A percentile compares a stretch with the other conserved stretches of the same genome.
Evolutionary conservation across 2,888 invertebrate species (phyloP).

Genomic region (Nemotelus nigrinus): DNA sequence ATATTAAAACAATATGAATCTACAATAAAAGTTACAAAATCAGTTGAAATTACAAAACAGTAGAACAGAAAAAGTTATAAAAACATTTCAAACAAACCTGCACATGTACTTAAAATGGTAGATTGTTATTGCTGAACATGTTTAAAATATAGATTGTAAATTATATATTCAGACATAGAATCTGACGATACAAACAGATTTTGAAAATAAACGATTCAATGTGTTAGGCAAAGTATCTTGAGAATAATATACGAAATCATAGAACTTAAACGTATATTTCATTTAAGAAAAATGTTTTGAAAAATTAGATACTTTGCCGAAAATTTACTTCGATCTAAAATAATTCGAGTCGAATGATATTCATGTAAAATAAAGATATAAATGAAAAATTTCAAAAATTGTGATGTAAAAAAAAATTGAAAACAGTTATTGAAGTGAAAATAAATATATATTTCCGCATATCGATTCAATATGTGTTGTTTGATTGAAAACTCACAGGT

Average conservation of each 20-base stretch:
- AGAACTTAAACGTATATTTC: too few species aligned
- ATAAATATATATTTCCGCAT: conserved; percentile 48
- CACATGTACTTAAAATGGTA: not conserved
- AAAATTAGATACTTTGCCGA: too few species aligned
- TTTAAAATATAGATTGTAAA: conserved; percentile 25
- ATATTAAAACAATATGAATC: not conserved
- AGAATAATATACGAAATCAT: too few species aligned
- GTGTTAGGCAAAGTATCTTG: too few species aligned
- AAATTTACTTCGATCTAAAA: too few species aligned
- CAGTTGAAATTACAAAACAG: too few species aligned
- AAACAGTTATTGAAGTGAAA: conserved; percentile 40
- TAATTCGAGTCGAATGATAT: not conserved
- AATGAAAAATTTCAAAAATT: conserved; percentile 29
- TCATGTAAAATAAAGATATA: not conserved
- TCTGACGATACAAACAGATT: too few species aligned
- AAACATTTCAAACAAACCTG: not conserved
- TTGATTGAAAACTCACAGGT: not conserved
- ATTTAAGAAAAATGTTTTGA: too few species aligned
- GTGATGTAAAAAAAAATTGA: conserved; percentile 45
- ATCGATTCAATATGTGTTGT: conserved; percentile 28
- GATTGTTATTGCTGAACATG: conserved; percentile 41
- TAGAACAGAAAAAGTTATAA: too few species aligned
- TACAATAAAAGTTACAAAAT: conserved; percentile 8
- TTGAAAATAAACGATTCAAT: too few species aligned
- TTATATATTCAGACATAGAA: not conserved